Evolutionary conservation across 2,113 vertebrate species (phyloP).

Genomic region (Thymallus thymallus): DNA sequence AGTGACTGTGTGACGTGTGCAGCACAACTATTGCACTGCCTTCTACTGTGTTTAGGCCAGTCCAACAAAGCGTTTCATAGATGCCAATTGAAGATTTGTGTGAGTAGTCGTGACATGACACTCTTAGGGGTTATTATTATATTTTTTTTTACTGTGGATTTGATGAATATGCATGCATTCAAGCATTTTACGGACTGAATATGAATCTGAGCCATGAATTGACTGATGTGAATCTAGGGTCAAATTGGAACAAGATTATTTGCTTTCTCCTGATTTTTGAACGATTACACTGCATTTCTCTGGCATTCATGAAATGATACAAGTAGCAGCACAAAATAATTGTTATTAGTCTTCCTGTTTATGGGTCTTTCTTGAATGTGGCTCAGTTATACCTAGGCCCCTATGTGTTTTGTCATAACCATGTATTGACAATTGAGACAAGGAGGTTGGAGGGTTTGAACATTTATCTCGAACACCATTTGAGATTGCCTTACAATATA

Average conservation of each 20-base stretch:
- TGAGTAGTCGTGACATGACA: slow-evolving; percentile 57
- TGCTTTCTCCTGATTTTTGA: slow-evolving; percentile 60
- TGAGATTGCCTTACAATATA: slow-evolving; percentile 70
- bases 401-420: slow-evolving; percentile 4
- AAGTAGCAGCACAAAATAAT: slow-evolving; percentile 69
- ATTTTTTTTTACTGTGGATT: no score
- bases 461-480: slow-evolving; percentile 61
- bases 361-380: slow-evolving; percentile 28
- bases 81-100: slow-evolving; percentile 73
- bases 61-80: slow-evolving; percentile 66
- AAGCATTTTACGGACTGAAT: slow-evolving; percentile 71
- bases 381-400: no score
- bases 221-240: slow-evolving; percentile 72
- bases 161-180: slow-evolving; percentile 63
- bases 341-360: slow-evolving; percentile 67
- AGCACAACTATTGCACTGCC: slow-evolving; percentile 74
- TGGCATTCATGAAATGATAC: slow-evolving; percentile 59
- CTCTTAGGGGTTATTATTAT: no score
- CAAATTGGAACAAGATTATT: slow-evolving; percentile 60
- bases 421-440: slow-evolving; percentile 10
- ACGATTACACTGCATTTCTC: slow-evolving; percentile 68
- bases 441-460: slow-evolving; percentile 50
- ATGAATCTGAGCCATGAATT: slow-evolving; percentile 75
- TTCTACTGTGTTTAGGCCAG: slow-evolving; percentile 62
- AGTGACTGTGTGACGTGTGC: slow-evolving; percentile 59